Percentiles rank a stretch among this genome's conserved stretches.
These are phyloP conservation scores for Gavia stellata DNA, from an alignment of 2,113 vertebrate genomes.

Conservation along the genomic window DNA sequence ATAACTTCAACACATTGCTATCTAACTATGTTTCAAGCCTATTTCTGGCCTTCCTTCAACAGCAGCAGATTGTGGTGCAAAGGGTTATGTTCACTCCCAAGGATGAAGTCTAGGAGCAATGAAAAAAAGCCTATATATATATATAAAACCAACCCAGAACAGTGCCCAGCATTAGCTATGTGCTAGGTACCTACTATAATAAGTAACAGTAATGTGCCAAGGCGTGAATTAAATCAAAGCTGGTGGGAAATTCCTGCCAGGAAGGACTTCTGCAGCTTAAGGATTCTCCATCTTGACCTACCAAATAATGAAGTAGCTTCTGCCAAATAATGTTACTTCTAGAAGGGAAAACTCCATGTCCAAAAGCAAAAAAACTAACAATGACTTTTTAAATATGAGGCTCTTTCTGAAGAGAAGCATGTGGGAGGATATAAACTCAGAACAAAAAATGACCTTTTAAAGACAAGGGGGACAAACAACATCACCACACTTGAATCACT, in stretches of 20 bases:
- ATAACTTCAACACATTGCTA: background rate
- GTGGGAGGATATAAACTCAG: background rate
- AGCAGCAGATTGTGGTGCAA: background rate
- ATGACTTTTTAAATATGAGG: background rate
- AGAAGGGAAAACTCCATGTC: background rate
- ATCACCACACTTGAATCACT: background rate
- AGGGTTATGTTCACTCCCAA: background rate
- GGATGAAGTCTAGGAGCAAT: background rate
- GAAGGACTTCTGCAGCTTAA: background rate
- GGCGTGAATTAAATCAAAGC: background rate
- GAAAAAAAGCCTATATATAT: background rate
- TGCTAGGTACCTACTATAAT: background rate
- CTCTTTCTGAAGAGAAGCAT: background rate
- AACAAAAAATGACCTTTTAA: slow-evolving; percentile 45
- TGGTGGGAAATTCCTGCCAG: background rate
- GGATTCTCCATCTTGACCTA: background rate
- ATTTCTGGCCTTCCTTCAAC: background rate
- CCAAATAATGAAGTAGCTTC: background rate
- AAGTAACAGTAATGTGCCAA: background rate
- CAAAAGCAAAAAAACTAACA: background rate
- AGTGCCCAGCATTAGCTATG: background rate
- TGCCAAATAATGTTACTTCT: background rate
- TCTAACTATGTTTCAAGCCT: background rate
- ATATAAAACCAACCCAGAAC: background rate
- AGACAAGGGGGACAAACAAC: background rate